These are phyloP conservation scores for Protonemura montana DNA, from an alignment of 2,888 invertebrate species.

Conservation along the genomic window DNA sequence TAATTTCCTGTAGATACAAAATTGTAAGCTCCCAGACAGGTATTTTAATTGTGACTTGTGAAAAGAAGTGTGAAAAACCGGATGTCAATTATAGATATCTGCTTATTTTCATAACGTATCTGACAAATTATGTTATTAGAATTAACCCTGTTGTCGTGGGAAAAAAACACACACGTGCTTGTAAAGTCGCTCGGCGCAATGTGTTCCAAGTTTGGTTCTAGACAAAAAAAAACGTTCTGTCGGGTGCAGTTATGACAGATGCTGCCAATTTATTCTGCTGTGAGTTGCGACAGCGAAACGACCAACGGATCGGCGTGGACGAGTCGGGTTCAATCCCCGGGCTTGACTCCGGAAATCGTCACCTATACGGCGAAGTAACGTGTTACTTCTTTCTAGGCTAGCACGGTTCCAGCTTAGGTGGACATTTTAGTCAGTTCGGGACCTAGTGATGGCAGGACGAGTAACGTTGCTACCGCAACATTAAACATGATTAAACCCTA, in stretches of 20 bases:
- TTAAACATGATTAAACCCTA: not conserved
- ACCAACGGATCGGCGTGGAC: not conserved
- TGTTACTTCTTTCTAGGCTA: not conserved
- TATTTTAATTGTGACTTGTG: slow-evolving; percentile 9
- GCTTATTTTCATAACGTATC: not conserved
- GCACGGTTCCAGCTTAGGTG: not conserved
- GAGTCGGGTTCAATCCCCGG: slow-evolving; percentile 7
- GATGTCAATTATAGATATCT: not conserved
- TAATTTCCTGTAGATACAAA: not conserved
- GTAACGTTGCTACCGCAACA: not conserved
- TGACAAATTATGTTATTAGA: not conserved
- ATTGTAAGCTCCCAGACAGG: not conserved
- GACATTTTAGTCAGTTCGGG: not conserved
- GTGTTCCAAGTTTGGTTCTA: not conserved
- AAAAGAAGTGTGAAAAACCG: not conserved
- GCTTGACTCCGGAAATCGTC: slow-evolving; percentile 7
- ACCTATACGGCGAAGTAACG: not conserved
- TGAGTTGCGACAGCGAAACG: not conserved
- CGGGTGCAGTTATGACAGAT: not conserved
- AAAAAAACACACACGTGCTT: not conserved
- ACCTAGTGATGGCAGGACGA: not conserved
- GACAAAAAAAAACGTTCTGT: not conserved
- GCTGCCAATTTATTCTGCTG: not conserved
- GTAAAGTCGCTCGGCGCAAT: no score
- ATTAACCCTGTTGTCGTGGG: not conserved